Percentiles rank a stretch among this genome's conserved stretches.
phyloP scores from a whole-genome alignment of 1,140 invertebrate species.

The Phenacoccus solenopsis region DNA sequence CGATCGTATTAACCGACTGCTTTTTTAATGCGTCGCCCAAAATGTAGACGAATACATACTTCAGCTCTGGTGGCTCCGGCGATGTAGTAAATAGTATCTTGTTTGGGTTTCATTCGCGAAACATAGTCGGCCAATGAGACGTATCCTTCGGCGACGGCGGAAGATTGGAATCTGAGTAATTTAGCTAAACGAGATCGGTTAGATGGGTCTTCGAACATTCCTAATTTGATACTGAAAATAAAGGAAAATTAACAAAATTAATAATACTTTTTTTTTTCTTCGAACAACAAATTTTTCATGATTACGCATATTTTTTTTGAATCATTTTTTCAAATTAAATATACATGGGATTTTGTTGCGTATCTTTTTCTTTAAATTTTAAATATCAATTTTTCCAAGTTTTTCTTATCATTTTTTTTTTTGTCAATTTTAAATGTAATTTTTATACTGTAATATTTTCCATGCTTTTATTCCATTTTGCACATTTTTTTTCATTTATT shows the following conservation, averaged over 20 bases:
- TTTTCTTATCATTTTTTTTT: no score
- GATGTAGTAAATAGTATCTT: conserved; percentile 93
- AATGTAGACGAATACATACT: conserved; percentile 32
- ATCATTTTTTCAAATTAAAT: neutral
- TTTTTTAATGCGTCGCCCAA: neutral
- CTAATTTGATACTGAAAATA: conserved; percentile 70
- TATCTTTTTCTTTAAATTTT: no score
- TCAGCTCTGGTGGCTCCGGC: conserved; percentile 80
- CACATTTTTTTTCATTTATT: no score
- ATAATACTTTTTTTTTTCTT: no score
- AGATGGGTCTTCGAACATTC: conserved; percentile 92
- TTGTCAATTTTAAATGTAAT: no score
- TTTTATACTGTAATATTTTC: no score
- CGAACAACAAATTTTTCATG: neutral
- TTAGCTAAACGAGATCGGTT: conserved; percentile 93
- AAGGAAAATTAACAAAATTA: neutral
- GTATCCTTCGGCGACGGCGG: conserved; percentile 48
- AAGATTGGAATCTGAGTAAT: conserved; percentile 81
- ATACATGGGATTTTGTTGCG: neutral
- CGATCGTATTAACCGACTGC: conserved; percentile 15
- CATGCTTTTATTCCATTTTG: no score
- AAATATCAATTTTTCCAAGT: no score
- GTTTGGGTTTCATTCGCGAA: conserved; percentile 91
- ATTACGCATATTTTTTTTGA: neutral
- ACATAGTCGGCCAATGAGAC: conserved; percentile 84